These are phyloP conservation scores for Micrasema minimum DNA, from an alignment of 1,140 invertebrate species.

Conservation along the genomic window DNA sequence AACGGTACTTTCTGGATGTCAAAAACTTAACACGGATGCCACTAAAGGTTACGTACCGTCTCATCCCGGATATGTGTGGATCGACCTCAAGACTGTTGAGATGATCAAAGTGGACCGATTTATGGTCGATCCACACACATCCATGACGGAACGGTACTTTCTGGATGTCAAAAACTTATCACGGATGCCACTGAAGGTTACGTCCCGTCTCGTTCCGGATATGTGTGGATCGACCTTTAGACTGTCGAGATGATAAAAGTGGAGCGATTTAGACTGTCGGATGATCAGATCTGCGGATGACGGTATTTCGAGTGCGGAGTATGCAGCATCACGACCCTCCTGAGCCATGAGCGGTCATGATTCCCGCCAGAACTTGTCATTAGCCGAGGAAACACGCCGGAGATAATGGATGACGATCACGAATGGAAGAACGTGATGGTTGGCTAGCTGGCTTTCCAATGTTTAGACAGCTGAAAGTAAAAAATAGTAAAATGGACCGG, in stretches of 20 bases:
- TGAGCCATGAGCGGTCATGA: constrained; percentile 17
- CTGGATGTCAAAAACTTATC: neutral
- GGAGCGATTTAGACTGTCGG: too few species aligned
- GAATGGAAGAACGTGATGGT: constrained; percentile 23
- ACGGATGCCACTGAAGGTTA: neutral
- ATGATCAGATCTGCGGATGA: too few species aligned
- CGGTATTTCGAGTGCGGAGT: neutral
- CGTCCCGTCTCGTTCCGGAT: neutral
- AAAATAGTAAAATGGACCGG: neutral
- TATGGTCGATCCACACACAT: too few species aligned
- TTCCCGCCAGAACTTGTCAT: constrained; percentile 25
- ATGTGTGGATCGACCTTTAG: constrained; percentile 14
- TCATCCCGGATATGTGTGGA: too few species aligned
- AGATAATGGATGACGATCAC: constrained; percentile 33
- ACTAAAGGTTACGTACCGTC: too few species aligned
- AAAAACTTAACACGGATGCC: too few species aligned
- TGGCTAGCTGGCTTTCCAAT: neutral
- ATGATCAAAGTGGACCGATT: constrained; percentile 6
- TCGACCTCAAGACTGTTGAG: neutral
- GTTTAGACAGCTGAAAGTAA: neutral
- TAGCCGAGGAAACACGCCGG: constrained; percentile 21
- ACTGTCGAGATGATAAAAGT: neutral
- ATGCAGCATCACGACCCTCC: constrained; percentile 10
- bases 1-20: too few species aligned
- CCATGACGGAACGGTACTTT: too few species aligned